These are phyloP conservation scores for Chrysocyon brachyurus DNA, from an alignment of 2,797 vertebrate genomes.

Conservation along the genomic window DNA sequence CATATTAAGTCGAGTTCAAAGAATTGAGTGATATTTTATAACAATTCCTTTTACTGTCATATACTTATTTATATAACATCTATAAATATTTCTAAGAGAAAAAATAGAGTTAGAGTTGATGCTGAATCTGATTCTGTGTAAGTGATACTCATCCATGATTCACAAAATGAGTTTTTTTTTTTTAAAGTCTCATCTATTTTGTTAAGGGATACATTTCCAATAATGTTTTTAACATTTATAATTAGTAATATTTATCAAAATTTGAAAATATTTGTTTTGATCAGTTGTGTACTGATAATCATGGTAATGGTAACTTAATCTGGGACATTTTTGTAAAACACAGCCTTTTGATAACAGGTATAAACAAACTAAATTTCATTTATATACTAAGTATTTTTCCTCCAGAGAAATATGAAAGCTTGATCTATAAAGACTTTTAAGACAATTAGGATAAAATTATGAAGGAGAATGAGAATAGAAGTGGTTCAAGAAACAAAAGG, in stretches of 20 bases:
- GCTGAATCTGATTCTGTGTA: background rate
- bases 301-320: background rate
- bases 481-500: background rate
- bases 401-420: background rate
- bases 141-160: background rate
- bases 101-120: background rate
- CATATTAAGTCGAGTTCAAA: background rate
- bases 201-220: background rate
- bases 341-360: background rate
- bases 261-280: background rate
- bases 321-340: background rate
- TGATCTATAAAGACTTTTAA: background rate
- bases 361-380: background rate
- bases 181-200: background rate
- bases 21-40: background rate
- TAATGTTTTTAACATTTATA: background rate
- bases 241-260: background rate
- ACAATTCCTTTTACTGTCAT: background rate
- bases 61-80: background rate
- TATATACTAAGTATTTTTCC: background rate
- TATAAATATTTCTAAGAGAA: background rate
- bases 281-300: background rate
- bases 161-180: background rate
- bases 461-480: background rate
- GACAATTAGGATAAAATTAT: background rate